These are phyloP conservation scores for Lasius fuliginosus DNA, from an alignment of 2,888 invertebrate genomes.

Conservation along the genomic window DNA sequence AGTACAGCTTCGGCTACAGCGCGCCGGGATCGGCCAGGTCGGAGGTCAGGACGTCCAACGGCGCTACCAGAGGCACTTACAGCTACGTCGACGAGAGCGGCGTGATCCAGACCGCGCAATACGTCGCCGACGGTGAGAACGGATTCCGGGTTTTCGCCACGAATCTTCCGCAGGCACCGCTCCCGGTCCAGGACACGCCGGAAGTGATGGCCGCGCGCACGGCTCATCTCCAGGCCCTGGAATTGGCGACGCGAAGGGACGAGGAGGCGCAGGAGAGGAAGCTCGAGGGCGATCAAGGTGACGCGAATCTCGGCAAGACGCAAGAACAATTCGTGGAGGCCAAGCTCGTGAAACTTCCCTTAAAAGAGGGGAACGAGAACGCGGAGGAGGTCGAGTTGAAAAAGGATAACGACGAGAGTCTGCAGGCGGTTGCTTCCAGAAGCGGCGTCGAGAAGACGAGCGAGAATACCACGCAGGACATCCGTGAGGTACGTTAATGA, in stretches of 20 bases:
- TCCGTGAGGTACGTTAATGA: conserved; percentile 6
- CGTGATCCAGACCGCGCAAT: conserved; percentile 85
- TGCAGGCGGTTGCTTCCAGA: conserved; percentile 26
- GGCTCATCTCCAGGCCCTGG: conserved; percentile 82
- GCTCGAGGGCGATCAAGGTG: not conserved
- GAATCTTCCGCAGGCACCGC: conserved; percentile 85
- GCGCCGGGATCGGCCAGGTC: conserved; percentile 81
- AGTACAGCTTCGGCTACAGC: conserved; percentile 86
- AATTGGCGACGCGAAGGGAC: conserved; percentile 40
- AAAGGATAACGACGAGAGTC: conserved; percentile 19
- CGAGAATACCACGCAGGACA: conserved; percentile 6
- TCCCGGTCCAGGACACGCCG: conserved; percentile 84
- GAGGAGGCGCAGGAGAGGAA: not conserved
- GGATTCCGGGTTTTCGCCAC: conserved; percentile 87
- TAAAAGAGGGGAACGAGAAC: not conserved
- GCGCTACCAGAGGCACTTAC: conserved; percentile 85
- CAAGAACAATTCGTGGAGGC: not conserved
- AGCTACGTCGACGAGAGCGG: conserved; percentile 86
- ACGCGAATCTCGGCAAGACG: not conserved
- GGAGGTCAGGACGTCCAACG: conserved; percentile 85
- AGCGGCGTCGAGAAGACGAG: not conserved
- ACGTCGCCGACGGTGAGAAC: conserved; percentile 85
- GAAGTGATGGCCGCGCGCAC: conserved; percentile 84
- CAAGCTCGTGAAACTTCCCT: not conserved
- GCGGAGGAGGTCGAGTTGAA: not conserved